A percentile compares a stretch with the other conserved stretches of the same genome.
phyloP scores from a whole-genome alignment of 1,140 invertebrate genomes.

The Drosophila kurseongensis region DNA sequence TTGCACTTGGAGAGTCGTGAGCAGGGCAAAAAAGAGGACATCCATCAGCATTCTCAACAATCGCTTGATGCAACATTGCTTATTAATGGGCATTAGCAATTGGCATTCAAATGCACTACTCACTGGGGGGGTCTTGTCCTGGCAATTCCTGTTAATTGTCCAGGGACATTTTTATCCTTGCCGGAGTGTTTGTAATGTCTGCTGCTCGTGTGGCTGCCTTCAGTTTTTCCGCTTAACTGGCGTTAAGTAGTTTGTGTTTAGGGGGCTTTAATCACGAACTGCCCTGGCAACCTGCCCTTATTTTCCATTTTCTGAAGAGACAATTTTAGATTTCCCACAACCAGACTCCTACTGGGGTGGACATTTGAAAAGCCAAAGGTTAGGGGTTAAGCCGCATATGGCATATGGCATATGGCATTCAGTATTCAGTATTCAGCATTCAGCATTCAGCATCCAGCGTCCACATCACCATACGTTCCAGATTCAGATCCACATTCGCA shows the following conservation, averaged over 20 bases:
- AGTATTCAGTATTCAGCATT: background rate
- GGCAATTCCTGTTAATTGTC: slow-evolving; percentile 29
- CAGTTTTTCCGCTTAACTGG: slow-evolving; percentile 9
- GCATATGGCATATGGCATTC: slow-evolving; percentile 25
- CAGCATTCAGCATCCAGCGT: background rate
- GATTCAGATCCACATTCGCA: background rate
- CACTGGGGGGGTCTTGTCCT: slow-evolving; percentile 7
- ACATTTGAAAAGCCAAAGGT: slow-evolving; percentile 23
- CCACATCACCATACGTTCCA: slow-evolving; percentile 18
- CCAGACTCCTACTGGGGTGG: background rate
- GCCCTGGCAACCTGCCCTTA: background rate
- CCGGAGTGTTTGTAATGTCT: background rate
- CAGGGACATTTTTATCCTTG: slow-evolving; percentile 4
- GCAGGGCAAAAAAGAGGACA: background rate
- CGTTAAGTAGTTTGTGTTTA: slow-evolving; percentile 16
- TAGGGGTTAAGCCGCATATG: slow-evolving; percentile 27
- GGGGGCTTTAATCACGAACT: background rate
- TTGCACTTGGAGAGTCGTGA: slow-evolving; percentile 12
- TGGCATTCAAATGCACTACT: slow-evolving; percentile 2
- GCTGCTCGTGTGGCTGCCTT: background rate
- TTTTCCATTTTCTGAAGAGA: slow-evolving; percentile 12
- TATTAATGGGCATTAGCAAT: slow-evolving; percentile 41
- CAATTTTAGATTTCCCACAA: slow-evolving; percentile 14
- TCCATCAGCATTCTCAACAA: slow-evolving; percentile 6
- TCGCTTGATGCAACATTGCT: slow-evolving; percentile 24